Evolutionary conservation across 2,797 vertebrate species (phyloP), one percentile per base, ranked within the genome.

Genomic region (Thunnus albacares): DNA sequence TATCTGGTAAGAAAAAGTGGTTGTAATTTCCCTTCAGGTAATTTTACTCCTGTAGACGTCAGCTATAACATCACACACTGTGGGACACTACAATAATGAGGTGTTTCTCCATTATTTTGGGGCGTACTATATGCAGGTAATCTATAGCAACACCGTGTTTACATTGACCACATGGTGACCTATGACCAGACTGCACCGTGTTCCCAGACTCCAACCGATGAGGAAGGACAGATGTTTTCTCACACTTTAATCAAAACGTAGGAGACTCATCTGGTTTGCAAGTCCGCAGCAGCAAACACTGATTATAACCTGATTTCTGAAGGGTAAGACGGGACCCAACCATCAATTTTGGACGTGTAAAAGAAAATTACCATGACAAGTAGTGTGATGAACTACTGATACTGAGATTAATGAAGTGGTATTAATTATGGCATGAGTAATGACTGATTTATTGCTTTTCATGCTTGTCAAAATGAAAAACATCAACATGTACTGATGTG

Each of bases 391-490:
- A 85, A 84, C 68, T 17, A 67, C 71, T 70, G 85, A 84, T 87
- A 86, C 80, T 58, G 87, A 24, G 63, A 84, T 72, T 78, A 79
- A 84, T 72, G 63, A 76, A 83, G 81, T 75, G 35, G 67, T 66
- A 75, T 86, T 85, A 90, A 92, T 90, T 72, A 87, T 53, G 69
- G 76, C 80, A 49, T n/a, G 77, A 80, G 83, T 86, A 82, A 88
- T 85, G 80, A 80, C 77, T 87, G 77, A 89, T 91, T 89, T 84
- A 74, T 75, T 76, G 86, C 81, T 62, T 85, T 83, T 71, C 87
- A 88, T 80, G 90, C 87, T 73, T 88, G 93, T 93, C 90, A 77
- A 62, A 45, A 75, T 51, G 60, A 57, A 77, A 88, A 85, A 81
- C 85, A 69, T 87, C 82, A 86, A 76, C 75, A 80, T 67, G 72